These are phyloP conservation scores for Lepus oiostolus DNA, from an alignment of 2,797 vertebrate species.

Conservation along the genomic window DNA sequence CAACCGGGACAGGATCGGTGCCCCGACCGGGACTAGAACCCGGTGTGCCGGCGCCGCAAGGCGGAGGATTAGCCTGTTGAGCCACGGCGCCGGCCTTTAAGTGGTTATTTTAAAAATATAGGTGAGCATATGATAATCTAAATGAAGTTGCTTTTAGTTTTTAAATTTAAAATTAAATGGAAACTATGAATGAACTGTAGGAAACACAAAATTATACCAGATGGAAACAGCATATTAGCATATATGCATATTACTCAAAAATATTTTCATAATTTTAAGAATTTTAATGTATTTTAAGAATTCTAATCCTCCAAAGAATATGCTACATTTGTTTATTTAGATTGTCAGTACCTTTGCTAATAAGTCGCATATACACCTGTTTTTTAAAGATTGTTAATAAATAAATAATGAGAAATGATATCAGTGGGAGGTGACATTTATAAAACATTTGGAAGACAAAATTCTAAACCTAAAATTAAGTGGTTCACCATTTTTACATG, in stretches of 20 bases:
- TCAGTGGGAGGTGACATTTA: not conserved
- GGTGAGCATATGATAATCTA: not conserved
- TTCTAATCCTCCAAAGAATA: slow-evolving; percentile 46
- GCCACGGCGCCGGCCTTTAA: too few species aligned
- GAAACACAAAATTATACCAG: not conserved
- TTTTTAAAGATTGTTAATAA: slow-evolving; percentile 11
- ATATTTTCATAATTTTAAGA: not conserved
- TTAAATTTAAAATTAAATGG: slow-evolving; percentile 18
- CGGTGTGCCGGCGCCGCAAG: too few species aligned
- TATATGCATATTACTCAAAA: not conserved
- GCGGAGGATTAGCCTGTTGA: too few species aligned
- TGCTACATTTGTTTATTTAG: not conserved
- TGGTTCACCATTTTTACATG: slow-evolving; percentile 56
- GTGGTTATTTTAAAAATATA: slow-evolving; percentile 11
- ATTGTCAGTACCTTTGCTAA: slow-evolving; percentile 46
- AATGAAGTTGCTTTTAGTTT: not conserved
- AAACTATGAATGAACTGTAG: not conserved
- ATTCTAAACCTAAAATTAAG: slow-evolving; percentile 15
- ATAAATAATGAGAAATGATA: not conserved
- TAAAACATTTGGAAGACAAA: slow-evolving; percentile 41
- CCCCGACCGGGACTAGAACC: too few species aligned
- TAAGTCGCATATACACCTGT: not conserved
- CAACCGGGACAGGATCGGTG: too few species aligned
- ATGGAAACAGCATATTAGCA: not conserved
- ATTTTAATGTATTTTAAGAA: not conserved